Percentiles rank a stretch among this genome's conserved stretches.
Conservation (phyloP, 2,888 invertebrate genomes). For the Agrypnus murinus region DNA sequence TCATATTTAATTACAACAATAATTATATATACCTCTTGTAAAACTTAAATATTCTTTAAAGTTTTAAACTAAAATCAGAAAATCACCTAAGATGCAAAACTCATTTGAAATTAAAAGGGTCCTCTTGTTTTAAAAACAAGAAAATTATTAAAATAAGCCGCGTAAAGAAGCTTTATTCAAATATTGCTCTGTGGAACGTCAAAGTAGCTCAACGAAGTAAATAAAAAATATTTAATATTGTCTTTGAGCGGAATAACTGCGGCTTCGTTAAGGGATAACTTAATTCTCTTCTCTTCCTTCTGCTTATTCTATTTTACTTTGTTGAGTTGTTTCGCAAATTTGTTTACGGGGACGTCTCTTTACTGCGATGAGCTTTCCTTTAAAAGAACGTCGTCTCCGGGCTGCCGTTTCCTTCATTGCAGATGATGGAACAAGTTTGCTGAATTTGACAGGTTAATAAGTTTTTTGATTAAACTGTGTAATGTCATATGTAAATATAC, state of each 20-base stretch:
- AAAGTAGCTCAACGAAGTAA: constrained; percentile 64
- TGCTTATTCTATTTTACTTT: constrained; percentile 54
- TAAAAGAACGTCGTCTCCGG: constrained; percentile 33
- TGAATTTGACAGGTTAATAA: constrained; percentile 49
- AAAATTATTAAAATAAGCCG: constrained; percentile 63
- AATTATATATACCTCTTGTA: no score
- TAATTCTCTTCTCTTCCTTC: constrained; percentile 63
- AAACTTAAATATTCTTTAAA: no score
- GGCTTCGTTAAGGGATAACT: constrained; percentile 67
- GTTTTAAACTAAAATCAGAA: constrained; percentile 32
- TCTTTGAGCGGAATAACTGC: constrained; percentile 67
- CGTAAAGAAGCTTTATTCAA: constrained; percentile 64
- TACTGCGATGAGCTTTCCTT: constrained; percentile 37
- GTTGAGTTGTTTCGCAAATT: constrained; percentile 51
- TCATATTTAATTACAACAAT: no score
- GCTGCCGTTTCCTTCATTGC: constrained; percentile 31
- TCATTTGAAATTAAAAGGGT: constrained; percentile 30
- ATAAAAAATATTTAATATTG: constrained; percentile 69
- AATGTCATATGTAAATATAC: constrained; percentile 34
- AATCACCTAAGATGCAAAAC: neutral
- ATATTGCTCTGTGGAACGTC: constrained; percentile 63
- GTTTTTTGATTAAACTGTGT: constrained; percentile 42
- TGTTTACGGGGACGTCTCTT: constrained; percentile 47
- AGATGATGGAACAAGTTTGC: constrained; percentile 34
- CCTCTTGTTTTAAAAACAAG: constrained; percentile 43